phyloP scores from a whole-genome alignment of 2,888 invertebrate species.

The Pardosa pseudoannulata region DNA sequence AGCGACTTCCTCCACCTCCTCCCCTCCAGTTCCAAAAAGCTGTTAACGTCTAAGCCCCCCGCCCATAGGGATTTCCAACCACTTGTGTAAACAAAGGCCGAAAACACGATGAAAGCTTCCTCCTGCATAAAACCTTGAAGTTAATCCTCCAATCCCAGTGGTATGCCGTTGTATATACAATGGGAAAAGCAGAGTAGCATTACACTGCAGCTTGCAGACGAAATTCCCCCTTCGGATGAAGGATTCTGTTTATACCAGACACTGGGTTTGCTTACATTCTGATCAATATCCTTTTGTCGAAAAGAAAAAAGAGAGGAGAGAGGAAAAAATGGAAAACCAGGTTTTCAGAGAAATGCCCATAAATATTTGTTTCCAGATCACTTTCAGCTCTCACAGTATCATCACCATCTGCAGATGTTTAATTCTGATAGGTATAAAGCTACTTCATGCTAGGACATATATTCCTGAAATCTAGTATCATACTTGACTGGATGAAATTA shows the following conservation, averaged over 20 bases:
- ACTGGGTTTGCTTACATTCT: background rate
- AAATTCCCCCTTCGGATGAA: background rate
- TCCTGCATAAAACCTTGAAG: constrained; percentile 3
- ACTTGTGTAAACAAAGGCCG: constrained; percentile 9
- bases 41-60: constrained; percentile 8
- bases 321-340: too few species aligned
- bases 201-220: background rate
- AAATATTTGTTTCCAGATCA: background rate
- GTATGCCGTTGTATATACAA: constrained; percentile 4
- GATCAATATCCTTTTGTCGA: background rate
- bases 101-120: constrained; percentile 6
- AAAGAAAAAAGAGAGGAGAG: too few species aligned
- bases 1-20: too few species aligned
- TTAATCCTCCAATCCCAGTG: background rate
- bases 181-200: background rate
- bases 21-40: background rate
- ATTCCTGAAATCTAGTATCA: too few species aligned
- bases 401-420: background rate
- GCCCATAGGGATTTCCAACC: constrained; percentile 1
- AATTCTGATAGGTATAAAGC: too few species aligned
- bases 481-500: too few species aligned
- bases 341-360: background rate
- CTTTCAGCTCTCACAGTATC: background rate
- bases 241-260: background rate
- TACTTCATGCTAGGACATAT: too few species aligned